phyloP scores from a whole-genome alignment of 2,113 vertebrate genomes.

The Albula glossodonta region DNA sequence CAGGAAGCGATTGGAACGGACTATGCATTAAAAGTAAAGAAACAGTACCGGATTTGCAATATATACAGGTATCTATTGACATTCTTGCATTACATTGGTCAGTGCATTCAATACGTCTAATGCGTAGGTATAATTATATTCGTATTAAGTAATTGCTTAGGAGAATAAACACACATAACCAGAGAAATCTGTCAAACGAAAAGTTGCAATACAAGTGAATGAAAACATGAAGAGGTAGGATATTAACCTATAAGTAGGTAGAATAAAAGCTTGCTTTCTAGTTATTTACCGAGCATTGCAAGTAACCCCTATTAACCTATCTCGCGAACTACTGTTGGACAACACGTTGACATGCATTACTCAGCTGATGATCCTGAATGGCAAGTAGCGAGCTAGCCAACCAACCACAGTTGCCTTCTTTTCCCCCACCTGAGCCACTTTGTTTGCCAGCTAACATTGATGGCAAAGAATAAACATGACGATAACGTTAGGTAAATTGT shows the following conservation, averaged over 20 bases:
- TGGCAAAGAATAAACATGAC: too few species aligned
- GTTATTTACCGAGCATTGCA: neutral
- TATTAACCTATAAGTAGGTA: neutral
- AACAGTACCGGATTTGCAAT: conserved; percentile 17
- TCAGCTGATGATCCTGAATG: neutral
- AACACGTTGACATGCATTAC: neutral
- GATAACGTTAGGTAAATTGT: too few species aligned
- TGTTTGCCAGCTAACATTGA: neutral
- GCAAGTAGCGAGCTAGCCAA: neutral
- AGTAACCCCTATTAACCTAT: neutral
- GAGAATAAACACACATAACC: neutral
- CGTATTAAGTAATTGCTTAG: neutral
- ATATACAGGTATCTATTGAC: conserved; percentile 25
- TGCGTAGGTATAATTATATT: neutral
- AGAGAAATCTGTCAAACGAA: neutral
- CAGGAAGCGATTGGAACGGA: conserved; percentile 7
- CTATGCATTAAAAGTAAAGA: conserved; percentile 1
- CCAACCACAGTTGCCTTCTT: neutral
- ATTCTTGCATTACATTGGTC: neutral
- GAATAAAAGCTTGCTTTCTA: neutral
- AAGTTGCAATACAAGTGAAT: neutral
- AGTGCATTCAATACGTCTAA: neutral
- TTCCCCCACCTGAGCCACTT: neutral
- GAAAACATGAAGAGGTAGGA: neutral
- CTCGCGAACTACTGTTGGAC: neutral